phyloP scores from a whole-genome alignment of 2,888 invertebrate species.

The Campoplex nolae region DNA sequence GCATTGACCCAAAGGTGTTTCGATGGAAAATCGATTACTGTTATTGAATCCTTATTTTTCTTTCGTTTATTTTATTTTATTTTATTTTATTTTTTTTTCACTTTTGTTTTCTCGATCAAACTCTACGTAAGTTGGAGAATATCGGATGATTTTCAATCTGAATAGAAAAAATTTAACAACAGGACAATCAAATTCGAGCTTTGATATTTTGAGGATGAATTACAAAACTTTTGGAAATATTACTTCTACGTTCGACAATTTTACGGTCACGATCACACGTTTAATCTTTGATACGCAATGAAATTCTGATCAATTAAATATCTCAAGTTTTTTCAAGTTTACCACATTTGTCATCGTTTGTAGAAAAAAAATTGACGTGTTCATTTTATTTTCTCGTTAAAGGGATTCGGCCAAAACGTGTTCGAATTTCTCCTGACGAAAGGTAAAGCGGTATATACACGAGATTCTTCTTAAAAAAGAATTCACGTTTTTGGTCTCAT shows the following conservation, averaged over 20 bases:
- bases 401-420: background rate
- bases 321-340: background rate
- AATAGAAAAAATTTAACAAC: too few species aligned
- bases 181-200: too few species aligned
- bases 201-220: background rate
- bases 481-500: background rate
- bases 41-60: background rate
- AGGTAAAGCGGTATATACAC: background rate
- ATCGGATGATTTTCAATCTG: too few species aligned
- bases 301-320: background rate
- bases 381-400: background rate
- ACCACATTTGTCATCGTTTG: background rate
- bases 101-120: background rate
- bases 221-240: background rate
- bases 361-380: slow-evolving; percentile 19
- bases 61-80: background rate
- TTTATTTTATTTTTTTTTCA: too few species aligned
- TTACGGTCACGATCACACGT: background rate
- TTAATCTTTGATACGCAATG: background rate
- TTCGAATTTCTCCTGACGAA: slow-evolving; percentile 25
- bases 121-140: background rate
- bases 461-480: background rate
- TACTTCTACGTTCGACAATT: background rate
- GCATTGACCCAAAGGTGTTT: background rate
- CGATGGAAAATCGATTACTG: background rate